Conservation (phyloP, 2,797 vertebrate genomes). For the Megaceryle alcyon region DNA sequence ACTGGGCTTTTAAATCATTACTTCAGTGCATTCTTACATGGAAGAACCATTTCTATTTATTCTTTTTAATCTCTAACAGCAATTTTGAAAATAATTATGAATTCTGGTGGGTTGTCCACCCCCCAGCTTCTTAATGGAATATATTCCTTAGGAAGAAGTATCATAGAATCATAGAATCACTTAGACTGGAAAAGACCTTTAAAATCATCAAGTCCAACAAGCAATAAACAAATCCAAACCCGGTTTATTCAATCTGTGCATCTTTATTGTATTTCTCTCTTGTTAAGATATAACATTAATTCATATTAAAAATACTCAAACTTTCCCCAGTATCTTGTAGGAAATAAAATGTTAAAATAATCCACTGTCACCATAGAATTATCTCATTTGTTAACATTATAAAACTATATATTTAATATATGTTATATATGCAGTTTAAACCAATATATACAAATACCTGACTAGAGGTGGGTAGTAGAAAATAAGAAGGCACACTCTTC, state of each 20-base stretch:
- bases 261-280: neutral
- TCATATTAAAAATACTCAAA: neutral
- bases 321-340: neutral
- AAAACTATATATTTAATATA: neutral
- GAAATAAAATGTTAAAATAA: neutral
- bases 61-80: neutral
- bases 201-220: neutral
- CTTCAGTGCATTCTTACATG: neutral
- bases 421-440: neutral
- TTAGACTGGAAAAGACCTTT: neutral
- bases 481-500: neutral
- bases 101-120: neutral
- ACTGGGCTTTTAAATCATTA: neutral
- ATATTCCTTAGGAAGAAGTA: neutral
- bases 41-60: neutral
- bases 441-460: neutral
- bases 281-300: neutral
- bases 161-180: neutral
- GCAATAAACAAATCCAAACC: fast-evolving
- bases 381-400: neutral
- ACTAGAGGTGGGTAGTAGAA: neutral
- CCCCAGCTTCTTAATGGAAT: neutral
- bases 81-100: neutral
- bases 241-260: neutral
- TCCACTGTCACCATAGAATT: neutral